A percentile compares a stretch with the other conserved stretches of the same genome.
These are phyloP conservation scores for Volucella bombylans DNA, from an alignment of 2,888 invertebrate species.

Conservation along the genomic window DNA sequence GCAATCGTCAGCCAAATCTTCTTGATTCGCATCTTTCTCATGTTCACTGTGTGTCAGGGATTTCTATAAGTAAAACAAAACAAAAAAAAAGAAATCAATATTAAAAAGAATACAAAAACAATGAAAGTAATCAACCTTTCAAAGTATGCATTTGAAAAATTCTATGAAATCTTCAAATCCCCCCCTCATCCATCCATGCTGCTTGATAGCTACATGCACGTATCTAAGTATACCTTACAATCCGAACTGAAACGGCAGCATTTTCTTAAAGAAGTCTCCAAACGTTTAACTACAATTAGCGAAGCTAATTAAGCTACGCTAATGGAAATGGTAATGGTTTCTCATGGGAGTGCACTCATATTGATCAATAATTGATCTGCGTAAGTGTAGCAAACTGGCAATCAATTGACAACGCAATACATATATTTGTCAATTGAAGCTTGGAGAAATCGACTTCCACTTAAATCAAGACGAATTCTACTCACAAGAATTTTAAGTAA, in stretches of 20 bases:
- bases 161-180: constrained; percentile 43
- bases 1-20: constrained; percentile 80
- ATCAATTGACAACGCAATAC: constrained; percentile 3
- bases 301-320: constrained; percentile 17
- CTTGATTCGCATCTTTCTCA: constrained; percentile 78
- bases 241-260: background rate
- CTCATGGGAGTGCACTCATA: background rate
- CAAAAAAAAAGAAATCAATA: constrained; percentile 30
- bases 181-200: background rate
- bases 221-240: too few relatives aligned
- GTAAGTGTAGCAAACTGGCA: constrained; percentile 12
- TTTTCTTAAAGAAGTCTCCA: constrained; percentile 5
- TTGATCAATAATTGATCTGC: constrained; percentile 26
- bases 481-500: constrained; percentile 26
- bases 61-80: constrained; percentile 49
- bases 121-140: constrained; percentile 54
- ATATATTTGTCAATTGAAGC: constrained; percentile 7
- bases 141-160: constrained; percentile 31
- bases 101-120: constrained; percentile 40
- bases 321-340: background rate
- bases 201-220: too few relatives aligned
- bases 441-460: constrained; percentile 39
- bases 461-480: constrained; percentile 9
- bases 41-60: constrained; percentile 47
- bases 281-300: constrained; percentile 26